Evolutionary conservation across 2,797 vertebrate genomes (phyloP).

Genomic region (Halcyon chelicuti): DNA sequence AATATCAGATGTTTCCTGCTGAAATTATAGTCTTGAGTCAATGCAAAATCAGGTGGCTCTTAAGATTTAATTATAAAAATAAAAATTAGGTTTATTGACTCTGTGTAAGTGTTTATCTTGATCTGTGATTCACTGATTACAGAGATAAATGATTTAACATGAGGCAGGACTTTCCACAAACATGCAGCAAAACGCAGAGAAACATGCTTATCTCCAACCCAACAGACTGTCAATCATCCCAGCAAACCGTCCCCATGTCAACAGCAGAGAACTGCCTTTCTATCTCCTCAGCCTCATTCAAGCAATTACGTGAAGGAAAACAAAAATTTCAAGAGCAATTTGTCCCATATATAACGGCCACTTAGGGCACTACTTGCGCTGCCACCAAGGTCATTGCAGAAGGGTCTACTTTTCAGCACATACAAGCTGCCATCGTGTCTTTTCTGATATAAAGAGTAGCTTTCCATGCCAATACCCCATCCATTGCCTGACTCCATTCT

Average conservation of each 20-base stretch:
- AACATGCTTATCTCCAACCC: background rate
- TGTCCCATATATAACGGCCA: background rate
- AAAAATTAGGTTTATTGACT: slow-evolving; percentile 52
- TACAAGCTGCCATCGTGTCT: background rate
- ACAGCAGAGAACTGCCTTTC: background rate
- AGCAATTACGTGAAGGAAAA: background rate
- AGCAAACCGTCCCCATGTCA: background rate
- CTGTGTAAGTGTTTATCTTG: background rate
- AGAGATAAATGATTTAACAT: background rate
- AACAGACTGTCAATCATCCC: background rate
- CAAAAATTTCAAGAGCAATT: background rate
- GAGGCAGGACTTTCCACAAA: slow-evolving; percentile 23
- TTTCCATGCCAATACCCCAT: background rate
- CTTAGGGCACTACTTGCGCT: background rate
- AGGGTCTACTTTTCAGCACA: background rate
- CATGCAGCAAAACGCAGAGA: background rate
- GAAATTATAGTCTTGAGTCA: slow-evolving; percentile 33
- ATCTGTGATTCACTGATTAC: slow-evolving; percentile 46
- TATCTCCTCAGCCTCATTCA: background rate
- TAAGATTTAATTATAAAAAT: slow-evolving; percentile 48
- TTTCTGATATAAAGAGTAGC: fast-evolving
- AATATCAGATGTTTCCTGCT: slow-evolving; percentile 48
- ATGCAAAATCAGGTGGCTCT: slow-evolving; percentile 52
- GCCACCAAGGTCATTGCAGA: background rate
- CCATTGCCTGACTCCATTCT: background rate